These are phyloP conservation scores for Anthrax anthrax DNA, from an alignment of 2,888 invertebrate genomes.

Conservation along the genomic window DNA sequence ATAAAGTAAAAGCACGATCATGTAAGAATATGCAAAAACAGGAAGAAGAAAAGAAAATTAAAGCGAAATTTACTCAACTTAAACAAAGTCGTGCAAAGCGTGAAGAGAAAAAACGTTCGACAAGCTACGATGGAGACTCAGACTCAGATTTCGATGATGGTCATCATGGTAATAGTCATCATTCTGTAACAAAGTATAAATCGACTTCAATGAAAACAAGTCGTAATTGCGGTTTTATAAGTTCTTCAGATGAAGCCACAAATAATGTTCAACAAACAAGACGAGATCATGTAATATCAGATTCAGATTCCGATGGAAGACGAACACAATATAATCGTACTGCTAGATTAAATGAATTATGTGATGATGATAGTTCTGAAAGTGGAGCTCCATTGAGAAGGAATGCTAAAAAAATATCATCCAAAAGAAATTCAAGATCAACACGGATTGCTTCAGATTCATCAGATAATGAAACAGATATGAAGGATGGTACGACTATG, in stretches of 20 bases:
- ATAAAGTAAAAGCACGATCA: slow-evolving; percentile 87
- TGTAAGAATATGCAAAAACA: slow-evolving; percentile 89
- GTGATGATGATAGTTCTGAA: slow-evolving; percentile 32
- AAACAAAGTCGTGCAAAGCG: slow-evolving; percentile 78
- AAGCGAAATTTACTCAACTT: slow-evolving; percentile 76
- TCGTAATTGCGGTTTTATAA: slow-evolving; percentile 33
- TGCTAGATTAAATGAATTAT: slow-evolving; percentile 34
- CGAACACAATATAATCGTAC: slow-evolving; percentile 37
- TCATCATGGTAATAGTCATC: neutral
- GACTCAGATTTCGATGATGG: slow-evolving; percentile 44
- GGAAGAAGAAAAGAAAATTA: slow-evolving; percentile 79
- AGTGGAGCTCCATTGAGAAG: slow-evolving; percentile 19
- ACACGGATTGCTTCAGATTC: slow-evolving; percentile 62
- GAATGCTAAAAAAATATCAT: slow-evolving; percentile 36
- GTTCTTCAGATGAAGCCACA: slow-evolving; percentile 41
- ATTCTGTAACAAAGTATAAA: neutral
- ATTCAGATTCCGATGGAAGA: slow-evolving; percentile 36
- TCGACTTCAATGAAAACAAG: slow-evolving; percentile 15
- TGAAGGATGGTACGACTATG: slow-evolving; percentile 17
- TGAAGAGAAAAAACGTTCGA: slow-evolving; percentile 77
- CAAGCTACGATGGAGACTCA: slow-evolving; percentile 78
- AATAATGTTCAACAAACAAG: slow-evolving; percentile 4
- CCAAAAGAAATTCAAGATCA: slow-evolving; percentile 52
- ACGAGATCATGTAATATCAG: slow-evolving; percentile 22
- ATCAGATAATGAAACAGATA: slow-evolving; percentile 41